These are phyloP conservation scores for Acropora tenuis DNA, from an alignment of 64 coral and sea anemone species.

Conservation along the genomic window DNA sequence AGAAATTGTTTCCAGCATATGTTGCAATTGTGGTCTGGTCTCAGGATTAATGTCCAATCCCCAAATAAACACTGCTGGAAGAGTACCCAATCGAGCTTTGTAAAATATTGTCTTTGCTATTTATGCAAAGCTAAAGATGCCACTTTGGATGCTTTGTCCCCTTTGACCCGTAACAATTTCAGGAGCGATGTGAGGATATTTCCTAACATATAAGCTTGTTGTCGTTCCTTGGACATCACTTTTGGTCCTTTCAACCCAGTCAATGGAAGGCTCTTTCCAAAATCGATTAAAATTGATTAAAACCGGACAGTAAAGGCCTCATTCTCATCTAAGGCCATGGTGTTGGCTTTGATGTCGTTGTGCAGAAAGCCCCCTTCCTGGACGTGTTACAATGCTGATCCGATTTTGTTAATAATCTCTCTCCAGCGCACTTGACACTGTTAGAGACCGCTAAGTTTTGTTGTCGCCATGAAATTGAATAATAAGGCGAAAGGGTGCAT, in stretches of 20 bases:
- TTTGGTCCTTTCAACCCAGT: neutral
- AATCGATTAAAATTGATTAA: slow-evolving; percentile 4
- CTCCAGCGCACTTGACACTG: slow-evolving; percentile 7
- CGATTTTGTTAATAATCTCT: slow-evolving; percentile 3
- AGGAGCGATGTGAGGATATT: slow-evolving; percentile 36
- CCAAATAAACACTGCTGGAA: neutral
- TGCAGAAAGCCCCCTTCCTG: slow-evolving; percentile 14
- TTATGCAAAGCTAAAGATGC: slow-evolving; percentile 25
- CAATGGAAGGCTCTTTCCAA: slow-evolving; percentile 20
- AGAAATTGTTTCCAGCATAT: neutral
- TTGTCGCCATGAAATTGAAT: slow-evolving; percentile 58
- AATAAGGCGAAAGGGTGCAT: slow-evolving; percentile 38
- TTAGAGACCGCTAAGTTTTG: neutral
- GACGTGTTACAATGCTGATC: neutral
- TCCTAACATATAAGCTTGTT: neutral
- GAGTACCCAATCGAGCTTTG: neutral
- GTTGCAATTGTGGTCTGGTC: neutral
- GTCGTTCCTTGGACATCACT: neutral
- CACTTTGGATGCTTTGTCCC: slow-evolving; percentile 9
- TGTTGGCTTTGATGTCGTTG: slow-evolving; percentile 11
- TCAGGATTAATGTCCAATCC: neutral
- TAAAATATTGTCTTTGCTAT: neutral
- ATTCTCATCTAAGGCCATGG: neutral
- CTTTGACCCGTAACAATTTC: slow-evolving; percentile 6
- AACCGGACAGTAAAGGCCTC: neutral